Evolutionary conservation across 2,888 invertebrate genomes (phyloP).

Genomic region (Erynnis tages): DNA sequence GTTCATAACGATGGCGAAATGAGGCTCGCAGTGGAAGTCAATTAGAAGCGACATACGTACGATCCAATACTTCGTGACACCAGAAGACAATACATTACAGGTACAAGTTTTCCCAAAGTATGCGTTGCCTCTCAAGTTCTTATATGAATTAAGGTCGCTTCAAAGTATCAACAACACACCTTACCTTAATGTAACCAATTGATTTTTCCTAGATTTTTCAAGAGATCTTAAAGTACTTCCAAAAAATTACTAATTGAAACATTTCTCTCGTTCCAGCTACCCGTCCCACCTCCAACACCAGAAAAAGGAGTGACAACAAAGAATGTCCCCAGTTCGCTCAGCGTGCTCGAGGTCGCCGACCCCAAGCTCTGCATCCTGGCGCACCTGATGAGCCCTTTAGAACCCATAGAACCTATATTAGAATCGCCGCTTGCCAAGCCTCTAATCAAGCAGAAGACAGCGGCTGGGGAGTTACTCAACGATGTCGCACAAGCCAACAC

Average conservation of each 20-base stretch:
- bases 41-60: no score
- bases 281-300: constrained; percentile 84
- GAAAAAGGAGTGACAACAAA: constrained; percentile 83
- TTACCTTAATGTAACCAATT: no score
- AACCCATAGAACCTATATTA: constrained; percentile 91
- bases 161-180: no score
- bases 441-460: constrained; percentile 87
- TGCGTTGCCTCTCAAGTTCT: no score
- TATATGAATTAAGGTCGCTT: no score
- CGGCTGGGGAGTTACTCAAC: constrained; percentile 88
- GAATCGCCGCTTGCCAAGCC: constrained; percentile 93
- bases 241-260: background rate
- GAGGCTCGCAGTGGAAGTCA: no score
- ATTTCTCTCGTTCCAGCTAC: constrained; percentile 60
- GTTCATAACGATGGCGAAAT: no score
- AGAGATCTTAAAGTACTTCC: no score
- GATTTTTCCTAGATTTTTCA: no score
- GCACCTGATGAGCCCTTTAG: constrained; percentile 94
- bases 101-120: no score
- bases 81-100: no score
- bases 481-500: constrained; percentile 88
- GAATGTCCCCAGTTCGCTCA: constrained; percentile 84
- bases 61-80: no score
- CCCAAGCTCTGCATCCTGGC: constrained; percentile 93
- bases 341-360: constrained; percentile 92